Evolutionary conservation across 2,888 invertebrate species (phyloP).

Genomic region (Oasisia sp.): DNA sequence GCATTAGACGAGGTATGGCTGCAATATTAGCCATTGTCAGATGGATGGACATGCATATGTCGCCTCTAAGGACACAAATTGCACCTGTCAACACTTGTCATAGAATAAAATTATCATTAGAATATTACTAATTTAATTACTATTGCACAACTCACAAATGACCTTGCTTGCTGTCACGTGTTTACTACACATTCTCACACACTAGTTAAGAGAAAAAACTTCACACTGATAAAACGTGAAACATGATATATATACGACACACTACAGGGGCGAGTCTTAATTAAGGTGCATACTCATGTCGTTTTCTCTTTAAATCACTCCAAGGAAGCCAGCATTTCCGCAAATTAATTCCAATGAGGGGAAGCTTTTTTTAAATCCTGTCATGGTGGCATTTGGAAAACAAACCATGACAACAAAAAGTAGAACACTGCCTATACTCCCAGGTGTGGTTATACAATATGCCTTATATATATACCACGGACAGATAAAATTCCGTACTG

Average conservation of each 20-base stretch:
- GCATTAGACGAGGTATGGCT: not conserved
- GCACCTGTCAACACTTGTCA: not conserved
- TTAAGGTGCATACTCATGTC: not conserved
- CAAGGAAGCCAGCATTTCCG: not conserved
- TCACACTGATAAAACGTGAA: not conserved
- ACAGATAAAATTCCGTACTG: not conserved
- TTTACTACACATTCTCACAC: not conserved
- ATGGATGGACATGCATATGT: not conserved
- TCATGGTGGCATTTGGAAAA: not conserved
- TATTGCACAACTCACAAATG: not conserved
- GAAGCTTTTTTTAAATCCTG: not conserved
- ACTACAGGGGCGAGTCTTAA: not conserved
- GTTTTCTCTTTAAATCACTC: not conserved
- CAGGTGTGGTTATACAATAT: not conserved
- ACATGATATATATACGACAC: not conserved
- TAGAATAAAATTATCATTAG: no score
- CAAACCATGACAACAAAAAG: not conserved
- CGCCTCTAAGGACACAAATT: not conserved
- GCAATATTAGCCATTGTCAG: not conserved
- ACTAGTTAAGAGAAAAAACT: not conserved
- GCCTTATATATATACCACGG: not conserved
- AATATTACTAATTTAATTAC: not conserved
- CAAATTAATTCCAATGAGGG: not conserved
- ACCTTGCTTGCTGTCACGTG: not conserved
- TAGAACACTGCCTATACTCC: not conserved